Percentiles rank a stretch among this genome's conserved stretches.
Conservation (phyloP, 2,888 invertebrate genomes). For the Perizoma flavofasciatum region DNA sequence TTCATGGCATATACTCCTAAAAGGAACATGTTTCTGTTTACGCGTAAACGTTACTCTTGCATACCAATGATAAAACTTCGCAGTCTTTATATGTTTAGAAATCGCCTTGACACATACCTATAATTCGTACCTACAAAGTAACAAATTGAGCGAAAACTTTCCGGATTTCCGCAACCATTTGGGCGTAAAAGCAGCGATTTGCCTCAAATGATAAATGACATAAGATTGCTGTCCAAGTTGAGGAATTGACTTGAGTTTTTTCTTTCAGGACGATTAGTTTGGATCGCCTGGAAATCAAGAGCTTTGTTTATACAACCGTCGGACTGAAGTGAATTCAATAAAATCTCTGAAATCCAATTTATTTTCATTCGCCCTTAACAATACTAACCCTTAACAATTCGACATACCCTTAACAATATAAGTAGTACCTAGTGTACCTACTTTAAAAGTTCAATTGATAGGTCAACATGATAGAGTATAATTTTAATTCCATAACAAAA, state of each 20-base stretch:
- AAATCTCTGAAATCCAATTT: constrained; percentile 7
- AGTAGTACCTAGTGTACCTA: too few relatives aligned
- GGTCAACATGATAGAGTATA: too few relatives aligned
- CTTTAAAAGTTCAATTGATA: too few relatives aligned
- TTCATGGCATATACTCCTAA: too few relatives aligned
- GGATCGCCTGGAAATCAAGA: constrained; percentile 12
- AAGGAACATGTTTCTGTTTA: too few relatives aligned
- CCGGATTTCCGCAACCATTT: constrained; percentile 30
- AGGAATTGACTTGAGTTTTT: constrained; percentile 36
- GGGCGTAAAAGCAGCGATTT: constrained; percentile 33
- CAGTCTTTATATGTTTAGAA: too few relatives aligned
- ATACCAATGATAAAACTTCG: too few relatives aligned
- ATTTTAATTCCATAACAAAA: too few relatives aligned
- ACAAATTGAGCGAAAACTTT: constrained; percentile 23
- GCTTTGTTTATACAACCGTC: constrained; percentile 5
- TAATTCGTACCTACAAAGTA: constrained; percentile 4
- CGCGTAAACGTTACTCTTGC: too few relatives aligned
- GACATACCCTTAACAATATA: background rate
- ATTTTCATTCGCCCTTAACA: constrained; percentile 4
- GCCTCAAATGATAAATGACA: constrained; percentile 32
- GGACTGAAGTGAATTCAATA: constrained; percentile 14
- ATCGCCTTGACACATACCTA: background rate
- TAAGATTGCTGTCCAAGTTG: constrained; percentile 31
- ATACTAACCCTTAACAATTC: background rate
- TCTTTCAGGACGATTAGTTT: constrained; percentile 37